Evolutionary conservation across 2,797 vertebrate species (phyloP).

Genomic region (Luscinia megarhynchos): DNA sequence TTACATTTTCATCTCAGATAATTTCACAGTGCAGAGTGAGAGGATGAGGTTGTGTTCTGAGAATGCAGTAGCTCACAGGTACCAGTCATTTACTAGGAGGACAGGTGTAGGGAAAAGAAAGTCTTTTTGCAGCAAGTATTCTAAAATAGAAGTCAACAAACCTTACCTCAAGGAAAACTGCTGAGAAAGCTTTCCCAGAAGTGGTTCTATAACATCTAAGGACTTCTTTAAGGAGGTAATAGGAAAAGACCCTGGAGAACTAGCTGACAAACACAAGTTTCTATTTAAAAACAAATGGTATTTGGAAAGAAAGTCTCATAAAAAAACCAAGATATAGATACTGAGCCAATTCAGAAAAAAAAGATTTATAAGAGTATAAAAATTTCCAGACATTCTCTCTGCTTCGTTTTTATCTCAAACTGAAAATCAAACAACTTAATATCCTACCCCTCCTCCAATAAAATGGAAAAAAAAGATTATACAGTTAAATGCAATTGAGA

Average conservation of each 20-base stretch:
- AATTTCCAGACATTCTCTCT: neutral
- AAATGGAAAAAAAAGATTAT: neutral
- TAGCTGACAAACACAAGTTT: neutral
- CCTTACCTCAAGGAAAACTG: neutral
- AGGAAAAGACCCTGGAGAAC: neutral
- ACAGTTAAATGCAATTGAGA: neutral
- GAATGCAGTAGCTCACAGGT: neutral
- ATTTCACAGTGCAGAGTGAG: neutral
- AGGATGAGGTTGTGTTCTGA: neutral
- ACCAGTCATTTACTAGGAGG: no score
- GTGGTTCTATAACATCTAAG: neutral
- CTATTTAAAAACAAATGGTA: neutral
- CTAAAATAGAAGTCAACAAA: neutral
- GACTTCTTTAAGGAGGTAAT: neutral
- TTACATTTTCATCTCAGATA: neutral
- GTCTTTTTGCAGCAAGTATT: neutral
- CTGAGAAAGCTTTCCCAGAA: neutral
- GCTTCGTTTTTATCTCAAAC: neutral
- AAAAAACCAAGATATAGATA: neutral
- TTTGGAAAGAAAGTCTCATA: neutral
- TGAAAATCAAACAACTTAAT: neutral
- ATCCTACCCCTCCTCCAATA: fast-evolving
- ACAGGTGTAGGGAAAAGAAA: neutral
- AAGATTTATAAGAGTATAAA: neutral
- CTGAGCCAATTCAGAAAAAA: neutral